Evolutionary conservation across 2,888 invertebrate species (phyloP).

Genomic region (Megastigmus dorsalis): DNA sequence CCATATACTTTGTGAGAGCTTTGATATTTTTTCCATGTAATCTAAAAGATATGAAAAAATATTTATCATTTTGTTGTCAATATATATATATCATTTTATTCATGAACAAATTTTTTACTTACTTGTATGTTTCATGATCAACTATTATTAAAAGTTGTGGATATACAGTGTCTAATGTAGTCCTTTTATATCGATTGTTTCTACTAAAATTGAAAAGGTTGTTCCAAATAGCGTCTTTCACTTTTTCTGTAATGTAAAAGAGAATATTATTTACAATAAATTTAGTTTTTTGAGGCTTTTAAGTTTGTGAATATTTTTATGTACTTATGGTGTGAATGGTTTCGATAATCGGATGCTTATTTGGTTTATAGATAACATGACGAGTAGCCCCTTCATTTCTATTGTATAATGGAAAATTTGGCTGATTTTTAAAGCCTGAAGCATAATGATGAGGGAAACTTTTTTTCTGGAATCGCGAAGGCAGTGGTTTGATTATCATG

Average conservation of each 20-base stretch:
- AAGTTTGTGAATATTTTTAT: background rate
- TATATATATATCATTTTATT: background rate
- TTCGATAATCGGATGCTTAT: background rate
- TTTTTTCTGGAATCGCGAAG: background rate
- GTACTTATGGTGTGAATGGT: background rate
- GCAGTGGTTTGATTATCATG: slow-evolving; percentile 8
- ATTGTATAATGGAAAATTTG: background rate
- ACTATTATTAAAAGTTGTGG: slow-evolving; percentile 53
- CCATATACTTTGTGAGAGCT: slow-evolving; percentile 56
- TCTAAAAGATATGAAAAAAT: slow-evolving; percentile 50
- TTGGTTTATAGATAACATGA: slow-evolving; percentile 1
- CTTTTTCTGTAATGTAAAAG: background rate
- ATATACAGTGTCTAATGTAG: slow-evolving; percentile 44
- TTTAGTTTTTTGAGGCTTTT: background rate
- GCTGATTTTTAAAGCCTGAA: slow-evolving; percentile 5
- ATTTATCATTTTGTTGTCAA: background rate
- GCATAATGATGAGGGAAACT: background rate
- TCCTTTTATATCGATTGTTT: background rate
- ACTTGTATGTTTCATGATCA: slow-evolving; percentile 56
- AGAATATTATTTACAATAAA: background rate
- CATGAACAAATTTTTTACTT: background rate
- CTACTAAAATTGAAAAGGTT: background rate
- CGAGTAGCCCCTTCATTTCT: background rate
- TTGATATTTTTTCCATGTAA: slow-evolving; percentile 55
- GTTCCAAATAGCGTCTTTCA: background rate